These are phyloP conservation scores for Seriola quinqueradiata DNA, from an alignment of 2,113 vertebrate species.

Conservation along the genomic window DNA sequence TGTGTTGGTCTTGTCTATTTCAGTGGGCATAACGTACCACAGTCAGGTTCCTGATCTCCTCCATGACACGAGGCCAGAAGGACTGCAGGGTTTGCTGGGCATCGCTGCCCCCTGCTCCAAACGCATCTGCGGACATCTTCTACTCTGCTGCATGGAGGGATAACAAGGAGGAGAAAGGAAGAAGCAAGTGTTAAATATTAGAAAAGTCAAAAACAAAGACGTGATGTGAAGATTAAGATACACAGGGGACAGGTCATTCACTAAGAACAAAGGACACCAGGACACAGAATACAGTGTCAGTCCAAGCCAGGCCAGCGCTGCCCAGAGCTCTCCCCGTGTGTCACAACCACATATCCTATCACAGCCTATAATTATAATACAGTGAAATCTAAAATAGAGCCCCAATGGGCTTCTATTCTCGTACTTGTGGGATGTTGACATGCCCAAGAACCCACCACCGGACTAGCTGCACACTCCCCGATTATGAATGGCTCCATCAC, in stretches of 20 bases:
- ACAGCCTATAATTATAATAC: conserved; percentile 61
- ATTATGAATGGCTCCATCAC: conserved; percentile 50
- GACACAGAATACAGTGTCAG: neutral
- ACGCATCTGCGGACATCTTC: conserved; percentile 94
- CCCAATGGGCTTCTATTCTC: conserved; percentile 50
- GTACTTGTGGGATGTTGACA: conserved; percentile 58
- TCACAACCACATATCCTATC: conserved; percentile 51
- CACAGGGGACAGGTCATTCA: neutral
- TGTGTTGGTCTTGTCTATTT: neutral
- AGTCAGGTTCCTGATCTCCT: conserved; percentile 97
- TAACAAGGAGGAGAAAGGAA: neutral
- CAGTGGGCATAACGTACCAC: conserved; percentile 86
- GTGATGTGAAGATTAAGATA: neutral
- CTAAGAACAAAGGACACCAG: conserved; percentile 9
- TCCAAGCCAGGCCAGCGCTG: conserved; percentile 22
- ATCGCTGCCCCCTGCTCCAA: conserved; percentile 90
- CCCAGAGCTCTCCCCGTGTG: conserved; percentile 39
- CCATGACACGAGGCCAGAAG: conserved; percentile 99
- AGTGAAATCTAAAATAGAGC: conserved; percentile 64
- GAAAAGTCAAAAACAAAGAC: conserved; percentile 11
- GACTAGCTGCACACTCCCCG: conserved; percentile 17
- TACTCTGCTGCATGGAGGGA: conserved; percentile 73
- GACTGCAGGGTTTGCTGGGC: conserved; percentile 98
- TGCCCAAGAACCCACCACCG: conserved; percentile 36
- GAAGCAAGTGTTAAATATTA: neutral